phyloP scores from a whole-genome alignment of 2,888 invertebrate species.

The Scrobipalpa atriplicella region DNA sequence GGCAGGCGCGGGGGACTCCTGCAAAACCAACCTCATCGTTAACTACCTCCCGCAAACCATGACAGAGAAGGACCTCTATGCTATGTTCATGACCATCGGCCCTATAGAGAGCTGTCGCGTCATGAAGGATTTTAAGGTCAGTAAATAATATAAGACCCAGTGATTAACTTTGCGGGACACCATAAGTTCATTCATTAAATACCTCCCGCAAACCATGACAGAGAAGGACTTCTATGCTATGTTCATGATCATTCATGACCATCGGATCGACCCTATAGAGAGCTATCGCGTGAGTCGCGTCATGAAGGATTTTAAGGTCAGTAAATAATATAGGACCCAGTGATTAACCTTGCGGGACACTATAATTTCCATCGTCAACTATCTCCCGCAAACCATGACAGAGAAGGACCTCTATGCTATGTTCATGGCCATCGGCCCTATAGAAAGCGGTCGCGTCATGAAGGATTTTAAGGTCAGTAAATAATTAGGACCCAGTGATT shows the following conservation, averaged over 20 bases:
- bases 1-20: slow-evolving; percentile 70
- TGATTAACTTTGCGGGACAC: slow-evolving; percentile 82
- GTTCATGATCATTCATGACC: slow-evolving; percentile 86
- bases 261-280: slow-evolving; percentile 91
- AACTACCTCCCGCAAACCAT: slow-evolving; percentile 98
- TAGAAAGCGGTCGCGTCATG: slow-evolving; percentile 96
- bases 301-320: slow-evolving; percentile 94
- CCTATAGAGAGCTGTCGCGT: slow-evolving; percentile 95
- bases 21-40: slow-evolving; percentile 93
- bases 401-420: slow-evolving; percentile 95
- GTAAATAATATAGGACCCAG: slow-evolving; percentile 70
- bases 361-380: slow-evolving; percentile 89
- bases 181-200: slow-evolving; percentile 88
- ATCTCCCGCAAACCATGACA: slow-evolving; percentile 76
- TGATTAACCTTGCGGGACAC: slow-evolving; percentile 82
- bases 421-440: slow-evolving; percentile 93
- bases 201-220: slow-evolving; percentile 63
- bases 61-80: slow-evolving; percentile 94
- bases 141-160: slow-evolving; percentile 70
- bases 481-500: slow-evolving; percentile 70
- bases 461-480: slow-evolving; percentile 90
- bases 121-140: slow-evolving; percentile 94
- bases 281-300: slow-evolving; percentile 95
- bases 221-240: slow-evolving; percentile 95
- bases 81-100: slow-evolving; percentile 94